phyloP scores from a whole-genome alignment of 2,797 vertebrate species.

The Atherinosoma microstoma region DNA sequence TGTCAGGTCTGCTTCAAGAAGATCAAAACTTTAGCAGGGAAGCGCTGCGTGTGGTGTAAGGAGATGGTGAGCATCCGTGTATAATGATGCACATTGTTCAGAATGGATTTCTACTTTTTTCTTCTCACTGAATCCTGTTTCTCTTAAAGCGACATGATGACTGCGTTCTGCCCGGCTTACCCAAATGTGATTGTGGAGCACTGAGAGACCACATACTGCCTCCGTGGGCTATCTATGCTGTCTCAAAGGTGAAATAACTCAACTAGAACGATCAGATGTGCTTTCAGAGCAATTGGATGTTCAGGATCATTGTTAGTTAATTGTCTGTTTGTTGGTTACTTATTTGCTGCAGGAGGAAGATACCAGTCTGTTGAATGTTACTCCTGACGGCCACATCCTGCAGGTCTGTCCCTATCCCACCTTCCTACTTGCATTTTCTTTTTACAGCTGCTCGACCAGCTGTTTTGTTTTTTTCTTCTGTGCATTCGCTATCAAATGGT shows the following conservation, averaged over 20 bases:
- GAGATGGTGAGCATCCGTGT: slow-evolving; percentile 81
- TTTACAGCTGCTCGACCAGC: not conserved
- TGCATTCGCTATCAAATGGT: not conserved
- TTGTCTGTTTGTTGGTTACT: slow-evolving; percentile 9
- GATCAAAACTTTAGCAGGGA: slow-evolving; percentile 87
- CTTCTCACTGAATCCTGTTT: slow-evolving; percentile 23
- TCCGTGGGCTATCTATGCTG: slow-evolving; percentile 88
- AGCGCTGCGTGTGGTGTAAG: slow-evolving; percentile 91
- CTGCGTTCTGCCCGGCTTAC: slow-evolving; percentile 77
- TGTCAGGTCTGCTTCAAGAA: slow-evolving; percentile 91
- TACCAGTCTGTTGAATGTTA: slow-evolving; percentile 74
- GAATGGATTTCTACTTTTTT: not conserved
- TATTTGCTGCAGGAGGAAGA: slow-evolving; percentile 73
- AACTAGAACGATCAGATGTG: not conserved
- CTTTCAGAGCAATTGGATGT: not conserved
- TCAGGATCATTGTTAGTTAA: not conserved
- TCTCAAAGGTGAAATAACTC: slow-evolving; percentile 82
- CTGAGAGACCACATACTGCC: slow-evolving; percentile 90
- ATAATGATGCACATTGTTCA: not conserved
- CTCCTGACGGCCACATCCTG: slow-evolving; percentile 80
- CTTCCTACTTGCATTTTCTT: slow-evolving; percentile 12
- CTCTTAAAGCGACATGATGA: slow-evolving; percentile 87
- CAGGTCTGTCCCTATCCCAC: slow-evolving; percentile 67
- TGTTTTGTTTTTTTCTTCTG: not conserved
- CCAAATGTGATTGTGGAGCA: slow-evolving; percentile 85